A percentile compares a stretch with the other conserved stretches of the same genome.
Conservation (phyloP, 2,113 vertebrate genomes). For the Phasianus colchicus region DNA sequence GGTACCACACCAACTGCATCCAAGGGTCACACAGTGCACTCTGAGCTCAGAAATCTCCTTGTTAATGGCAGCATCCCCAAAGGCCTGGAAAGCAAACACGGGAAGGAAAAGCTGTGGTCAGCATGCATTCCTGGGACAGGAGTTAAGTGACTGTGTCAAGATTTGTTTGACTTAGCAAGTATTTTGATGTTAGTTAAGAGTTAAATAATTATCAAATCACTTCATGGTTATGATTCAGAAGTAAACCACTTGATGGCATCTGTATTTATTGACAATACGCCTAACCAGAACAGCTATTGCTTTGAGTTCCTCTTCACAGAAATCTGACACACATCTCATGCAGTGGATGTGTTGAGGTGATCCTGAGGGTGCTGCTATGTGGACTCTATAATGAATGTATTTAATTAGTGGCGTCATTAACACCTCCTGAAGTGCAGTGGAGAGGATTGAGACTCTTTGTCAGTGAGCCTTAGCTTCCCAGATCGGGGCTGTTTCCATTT, state of each 20-base stretch:
- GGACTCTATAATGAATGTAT: not conserved
- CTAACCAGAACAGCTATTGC: not conserved
- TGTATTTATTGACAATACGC: not conserved
- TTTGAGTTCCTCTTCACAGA: not conserved
- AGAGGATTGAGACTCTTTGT: not conserved
- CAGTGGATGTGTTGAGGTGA: conserved; percentile 30
- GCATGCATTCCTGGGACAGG: not conserved
- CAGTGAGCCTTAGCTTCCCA: not conserved
- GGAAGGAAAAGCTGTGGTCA: not conserved
- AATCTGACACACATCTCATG: not conserved
- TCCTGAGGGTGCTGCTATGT: not conserved
- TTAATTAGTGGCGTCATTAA: conserved; percentile 60
- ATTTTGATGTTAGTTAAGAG: not conserved
- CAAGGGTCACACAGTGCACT: conserved; percentile 76
- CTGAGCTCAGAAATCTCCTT: conserved; percentile 81
- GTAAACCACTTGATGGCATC: not conserved
- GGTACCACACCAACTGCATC: conserved; percentile 78
- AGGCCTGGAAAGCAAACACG: conserved; percentile 69
- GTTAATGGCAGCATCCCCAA: conserved; percentile 79
- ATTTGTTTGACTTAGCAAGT: not conserved
- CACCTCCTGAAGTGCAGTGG: conserved; percentile 51
- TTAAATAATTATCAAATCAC: not conserved
- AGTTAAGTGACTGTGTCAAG: not conserved
- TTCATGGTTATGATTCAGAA: not conserved
- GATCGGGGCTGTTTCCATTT: conserved; percentile 28